phyloP scores from a whole-genome alignment of 2,113 vertebrate genomes.

The Eudyptes chrysolophus region DNA sequence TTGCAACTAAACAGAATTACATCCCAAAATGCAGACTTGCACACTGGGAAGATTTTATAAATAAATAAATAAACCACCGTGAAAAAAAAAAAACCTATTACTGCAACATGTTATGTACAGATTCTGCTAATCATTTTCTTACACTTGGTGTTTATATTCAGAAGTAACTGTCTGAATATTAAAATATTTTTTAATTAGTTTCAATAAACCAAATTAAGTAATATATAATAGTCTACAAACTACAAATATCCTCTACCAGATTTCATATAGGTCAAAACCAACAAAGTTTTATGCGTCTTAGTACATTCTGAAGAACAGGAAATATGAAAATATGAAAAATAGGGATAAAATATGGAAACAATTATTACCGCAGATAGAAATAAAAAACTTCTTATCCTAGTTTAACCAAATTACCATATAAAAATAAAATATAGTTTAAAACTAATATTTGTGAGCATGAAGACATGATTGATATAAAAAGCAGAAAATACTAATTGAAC shows the following conservation, averaged over 20 bases:
- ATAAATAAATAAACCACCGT: neutral
- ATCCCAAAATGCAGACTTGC: neutral
- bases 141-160: neutral
- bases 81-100: neutral
- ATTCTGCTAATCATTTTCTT: neutral
- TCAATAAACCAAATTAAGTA: neutral
- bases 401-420: neutral
- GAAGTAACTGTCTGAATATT: neutral
- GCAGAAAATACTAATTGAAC: neutral
- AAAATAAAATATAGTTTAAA: neutral
- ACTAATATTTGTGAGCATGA: neutral
- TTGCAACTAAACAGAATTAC: neutral
- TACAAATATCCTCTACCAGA: neutral
- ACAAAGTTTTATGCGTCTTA: neutral
- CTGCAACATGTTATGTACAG: neutral
- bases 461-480: neutral
- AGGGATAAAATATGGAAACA: neutral
- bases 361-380: neutral
- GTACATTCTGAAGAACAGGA: neutral
- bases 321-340: neutral
- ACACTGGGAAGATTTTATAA: neutral
- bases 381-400: neutral
- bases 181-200: neutral
- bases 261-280: neutral
- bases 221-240: neutral